phyloP scores from a whole-genome alignment of 2,113 vertebrate genomes.

The Ophthalmolycus amberensis region DNA sequence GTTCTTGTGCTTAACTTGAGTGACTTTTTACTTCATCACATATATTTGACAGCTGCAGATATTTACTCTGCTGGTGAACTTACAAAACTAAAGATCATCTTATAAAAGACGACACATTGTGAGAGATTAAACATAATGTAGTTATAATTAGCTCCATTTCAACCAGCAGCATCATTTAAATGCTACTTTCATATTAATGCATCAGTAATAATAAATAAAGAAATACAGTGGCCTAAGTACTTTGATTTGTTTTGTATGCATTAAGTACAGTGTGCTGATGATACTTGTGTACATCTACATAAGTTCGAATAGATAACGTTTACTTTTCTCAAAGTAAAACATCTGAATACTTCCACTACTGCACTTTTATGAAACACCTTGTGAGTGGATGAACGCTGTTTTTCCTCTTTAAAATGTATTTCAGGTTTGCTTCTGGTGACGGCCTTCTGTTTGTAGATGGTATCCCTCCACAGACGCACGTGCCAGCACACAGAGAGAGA shows the following conservation, averaged over 20 bases:
- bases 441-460: background rate
- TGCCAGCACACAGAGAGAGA: background rate
- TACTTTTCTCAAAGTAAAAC: background rate
- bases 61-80: background rate
- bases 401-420: background rate
- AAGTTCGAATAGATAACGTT: background rate
- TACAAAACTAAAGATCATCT: background rate
- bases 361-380: no score
- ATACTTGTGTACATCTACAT: background rate
- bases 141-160: background rate
- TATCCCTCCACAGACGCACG: slow-evolving; percentile 5
- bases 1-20: background rate
- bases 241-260: background rate
- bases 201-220: background rate
- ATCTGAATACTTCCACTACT: background rate
- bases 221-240: background rate
- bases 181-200: background rate
- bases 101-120: background rate
- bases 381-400: background rate
- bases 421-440: background rate
- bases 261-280: background rate
- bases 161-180: background rate
- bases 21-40: background rate
- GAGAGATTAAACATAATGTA: background rate
- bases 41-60: no score